Percentiles rank a stretch among this genome's conserved stretches.
These are phyloP conservation scores for Dolichallabes microphthalmus DNA, from an alignment of 2,113 vertebrate species.

Conservation along the genomic window DNA sequence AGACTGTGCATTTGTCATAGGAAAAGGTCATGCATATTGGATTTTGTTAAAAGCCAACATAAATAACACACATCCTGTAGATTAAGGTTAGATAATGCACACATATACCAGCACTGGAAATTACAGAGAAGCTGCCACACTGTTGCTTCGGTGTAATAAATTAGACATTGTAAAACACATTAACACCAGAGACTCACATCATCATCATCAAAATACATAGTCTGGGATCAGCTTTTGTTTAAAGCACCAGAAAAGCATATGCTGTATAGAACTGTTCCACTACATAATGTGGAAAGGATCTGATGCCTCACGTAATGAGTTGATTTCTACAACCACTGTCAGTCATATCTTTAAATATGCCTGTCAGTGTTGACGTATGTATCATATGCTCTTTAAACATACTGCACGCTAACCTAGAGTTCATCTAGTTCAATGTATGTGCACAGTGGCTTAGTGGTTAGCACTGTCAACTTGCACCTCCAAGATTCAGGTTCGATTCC, in stretches of 20 bases:
- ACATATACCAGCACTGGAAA: background rate
- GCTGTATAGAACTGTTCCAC: background rate
- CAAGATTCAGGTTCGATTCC: no score
- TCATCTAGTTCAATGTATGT: no score
- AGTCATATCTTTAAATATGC: conserved; percentile 7
- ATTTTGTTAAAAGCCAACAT: conserved; percentile 14
- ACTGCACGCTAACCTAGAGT: background rate
- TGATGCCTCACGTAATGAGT: background rate
- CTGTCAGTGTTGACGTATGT: background rate
- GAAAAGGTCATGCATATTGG: conserved; percentile 9
- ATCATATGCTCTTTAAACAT: background rate
- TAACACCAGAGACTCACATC: background rate
- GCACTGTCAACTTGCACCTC: no score
- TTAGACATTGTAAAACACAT: background rate
- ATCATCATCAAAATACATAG: background rate
- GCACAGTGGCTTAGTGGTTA: no score
- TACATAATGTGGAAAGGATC: background rate
- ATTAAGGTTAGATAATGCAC: conserved; percentile 13
- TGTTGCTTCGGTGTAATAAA: conserved; percentile 7
- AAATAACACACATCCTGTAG: background rate
- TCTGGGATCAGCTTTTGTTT: background rate
- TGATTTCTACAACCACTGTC: background rate
- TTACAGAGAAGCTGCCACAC: background rate
- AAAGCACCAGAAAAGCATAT: background rate
- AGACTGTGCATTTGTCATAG: conserved; percentile 1